These are phyloP conservation scores for Erpornis zantholeuca DNA, from an alignment of 2,113 vertebrate genomes.

Conservation along the genomic window DNA sequence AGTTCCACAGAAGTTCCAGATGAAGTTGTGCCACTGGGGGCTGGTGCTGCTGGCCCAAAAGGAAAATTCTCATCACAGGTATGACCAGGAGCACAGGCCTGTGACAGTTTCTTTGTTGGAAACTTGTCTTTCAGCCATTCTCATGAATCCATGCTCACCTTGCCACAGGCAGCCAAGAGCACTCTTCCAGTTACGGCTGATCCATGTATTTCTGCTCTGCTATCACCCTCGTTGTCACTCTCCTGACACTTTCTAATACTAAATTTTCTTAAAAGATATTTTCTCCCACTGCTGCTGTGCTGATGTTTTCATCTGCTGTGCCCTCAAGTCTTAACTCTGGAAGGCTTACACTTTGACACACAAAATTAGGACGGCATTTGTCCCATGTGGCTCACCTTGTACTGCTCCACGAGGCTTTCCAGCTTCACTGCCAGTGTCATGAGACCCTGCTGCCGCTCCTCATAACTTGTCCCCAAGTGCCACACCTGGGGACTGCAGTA, in stretches of 20 bases:
- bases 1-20: background rate
- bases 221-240: background rate
- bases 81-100: fast-evolving
- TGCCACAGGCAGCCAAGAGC: fast-evolving
- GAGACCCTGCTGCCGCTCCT: background rate
- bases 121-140: background rate
- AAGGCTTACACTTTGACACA: background rate
- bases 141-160: background rate
- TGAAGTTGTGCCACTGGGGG: background rate
- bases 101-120: background rate
- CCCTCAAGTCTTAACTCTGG: background rate
- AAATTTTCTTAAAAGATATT: background rate
- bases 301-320: background rate
- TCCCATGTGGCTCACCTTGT: fast-evolving
- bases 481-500: fast-evolving
- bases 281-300: background rate
- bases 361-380: background rate
- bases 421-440: background rate
- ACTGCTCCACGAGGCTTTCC: fast-evolving
- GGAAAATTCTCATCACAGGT: background rate
- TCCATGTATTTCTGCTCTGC: background rate
- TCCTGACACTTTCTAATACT: background rate
- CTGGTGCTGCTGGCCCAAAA: background rate
- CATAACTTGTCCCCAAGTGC: background rate
- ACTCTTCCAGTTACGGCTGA: background rate